These are phyloP conservation scores for Pantherophis guttatus DNA, from an alignment of 2,113 vertebrate species.

Conservation along the genomic window DNA sequence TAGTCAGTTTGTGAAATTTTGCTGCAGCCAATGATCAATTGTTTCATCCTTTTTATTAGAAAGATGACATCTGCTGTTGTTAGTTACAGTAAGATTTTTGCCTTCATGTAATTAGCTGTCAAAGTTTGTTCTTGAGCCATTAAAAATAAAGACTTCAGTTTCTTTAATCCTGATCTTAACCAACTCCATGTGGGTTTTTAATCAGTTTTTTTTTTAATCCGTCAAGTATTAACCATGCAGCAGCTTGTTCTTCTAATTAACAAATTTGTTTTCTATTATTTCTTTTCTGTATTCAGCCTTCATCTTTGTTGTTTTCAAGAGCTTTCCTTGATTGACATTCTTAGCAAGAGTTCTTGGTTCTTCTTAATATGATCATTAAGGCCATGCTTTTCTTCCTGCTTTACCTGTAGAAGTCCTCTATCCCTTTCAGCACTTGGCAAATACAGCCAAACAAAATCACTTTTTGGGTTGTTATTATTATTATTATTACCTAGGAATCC, in stretches of 20 bases:
- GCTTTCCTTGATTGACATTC: neutral
- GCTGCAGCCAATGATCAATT: neutral
- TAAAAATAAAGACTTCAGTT: neutral
- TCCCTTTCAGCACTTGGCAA: neutral
- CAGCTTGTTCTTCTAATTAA: neutral
- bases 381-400: neutral
- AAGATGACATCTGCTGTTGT: neutral
- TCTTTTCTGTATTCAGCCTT: neutral
- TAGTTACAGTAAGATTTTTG: neutral
- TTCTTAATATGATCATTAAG: neutral
- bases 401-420: neutral
- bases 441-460: neutral
- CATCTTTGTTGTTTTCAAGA: neutral
- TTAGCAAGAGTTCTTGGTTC: neutral
- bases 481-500: neutral
- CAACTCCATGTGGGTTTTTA: neutral
- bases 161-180: neutral
- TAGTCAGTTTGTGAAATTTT: neutral
- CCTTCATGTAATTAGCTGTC: neutral
- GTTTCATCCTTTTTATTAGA: neutral
- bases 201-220: neutral
- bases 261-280: neutral
- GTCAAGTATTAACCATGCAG: neutral
- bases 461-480: neutral
- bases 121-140: neutral